Percentiles rank a stretch among this genome's conserved stretches.
Evolutionary conservation across 2,113 vertebrate species (phyloP).

Genomic region (Gadus chalcogrammus): DNA sequence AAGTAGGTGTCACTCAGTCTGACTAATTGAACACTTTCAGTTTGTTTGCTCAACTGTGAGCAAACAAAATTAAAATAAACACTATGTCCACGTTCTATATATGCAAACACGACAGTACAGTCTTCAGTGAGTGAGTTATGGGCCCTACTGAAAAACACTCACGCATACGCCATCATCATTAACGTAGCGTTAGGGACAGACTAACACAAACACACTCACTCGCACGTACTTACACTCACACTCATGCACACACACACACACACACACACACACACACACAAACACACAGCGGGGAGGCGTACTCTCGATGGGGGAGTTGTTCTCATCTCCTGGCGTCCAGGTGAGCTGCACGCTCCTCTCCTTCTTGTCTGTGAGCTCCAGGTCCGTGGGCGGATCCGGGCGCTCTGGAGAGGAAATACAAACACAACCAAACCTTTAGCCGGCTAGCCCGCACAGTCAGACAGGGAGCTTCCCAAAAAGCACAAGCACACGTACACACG

Average conservation of each 20-base stretch:
- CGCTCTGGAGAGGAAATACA: constrained; percentile 72
- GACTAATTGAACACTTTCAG: too few species aligned
- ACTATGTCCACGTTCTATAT: too few species aligned
- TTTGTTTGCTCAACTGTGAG: too few species aligned
- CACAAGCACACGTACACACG: neutral
- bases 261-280: constrained; percentile 2
- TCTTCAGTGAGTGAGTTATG: neutral
- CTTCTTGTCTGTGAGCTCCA: constrained; percentile 87
- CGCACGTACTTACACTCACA: neutral
- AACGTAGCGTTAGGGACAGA: too few species aligned
- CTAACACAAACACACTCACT: neutral
- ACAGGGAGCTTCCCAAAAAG: too few species aligned
- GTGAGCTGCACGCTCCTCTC: constrained; percentile 87
- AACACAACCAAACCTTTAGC: neutral
- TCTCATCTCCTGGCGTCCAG: constrained; percentile 91
- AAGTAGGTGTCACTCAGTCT: too few species aligned
- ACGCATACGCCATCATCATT: neutral
- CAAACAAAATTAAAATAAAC: too few species aligned
- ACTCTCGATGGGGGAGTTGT: constrained; percentile 92
- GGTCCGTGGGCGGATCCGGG: constrained; percentile 88
- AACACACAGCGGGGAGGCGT: constrained; percentile 42
- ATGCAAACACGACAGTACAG: neutral
- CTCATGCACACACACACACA: neutral
- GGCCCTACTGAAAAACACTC: neutral
- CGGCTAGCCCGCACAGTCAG: too few species aligned